Base-by-base conservation (phyloP, 2,797 vertebrate species). In the Pseudochaenichthys georgianus region DNA sequence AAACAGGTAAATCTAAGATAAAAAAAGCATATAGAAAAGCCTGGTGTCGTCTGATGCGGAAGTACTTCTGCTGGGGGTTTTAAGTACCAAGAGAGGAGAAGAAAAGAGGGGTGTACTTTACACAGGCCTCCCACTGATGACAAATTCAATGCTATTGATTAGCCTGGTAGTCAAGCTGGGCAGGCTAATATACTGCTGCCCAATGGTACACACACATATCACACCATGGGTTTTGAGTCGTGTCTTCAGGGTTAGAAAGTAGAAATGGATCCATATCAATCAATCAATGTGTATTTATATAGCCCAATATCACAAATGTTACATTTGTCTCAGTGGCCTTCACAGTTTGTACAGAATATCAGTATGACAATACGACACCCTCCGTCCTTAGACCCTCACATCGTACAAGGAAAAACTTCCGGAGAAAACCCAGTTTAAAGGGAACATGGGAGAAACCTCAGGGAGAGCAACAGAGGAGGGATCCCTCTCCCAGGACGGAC, bases 101-200 rank as follows among this genome's bases (percentile, higher is more conserved):
- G 16, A 70, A 54, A 60, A 45, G 28, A 42, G 13, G 45, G 60
- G 57, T 23, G 52, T 47, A 13, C 12, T 58, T 38, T 23, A 61
- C 64, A 64, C 68, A 74, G 61, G 43, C 9, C 62, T 31, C 54
- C 77, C 47, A 41, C 66, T 68, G 51, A 50, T 63, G 9, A 42
- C 23, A 58, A 41, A 69, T 69, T 61, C 62, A 80, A 69, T 84
- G 61, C 51, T 57, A 73, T 81, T 64, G 69, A 87, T 86, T 64
- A 60, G 65, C 64, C 78, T 67, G 21, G 48, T 57, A 75, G 65
- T 60, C 72, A 75, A 42, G 71, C 77, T 64, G 71, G 50, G 61
- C 43, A 19, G 52, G 19, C 74, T 70, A 82, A 87, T 82, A 73
- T 54, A 69, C 54, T 64, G 59, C 70, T 77, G 65, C 48, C 23